Conservation (phyloP, 1,140 invertebrate genomes). For the Liolophura sinensis region DNA sequence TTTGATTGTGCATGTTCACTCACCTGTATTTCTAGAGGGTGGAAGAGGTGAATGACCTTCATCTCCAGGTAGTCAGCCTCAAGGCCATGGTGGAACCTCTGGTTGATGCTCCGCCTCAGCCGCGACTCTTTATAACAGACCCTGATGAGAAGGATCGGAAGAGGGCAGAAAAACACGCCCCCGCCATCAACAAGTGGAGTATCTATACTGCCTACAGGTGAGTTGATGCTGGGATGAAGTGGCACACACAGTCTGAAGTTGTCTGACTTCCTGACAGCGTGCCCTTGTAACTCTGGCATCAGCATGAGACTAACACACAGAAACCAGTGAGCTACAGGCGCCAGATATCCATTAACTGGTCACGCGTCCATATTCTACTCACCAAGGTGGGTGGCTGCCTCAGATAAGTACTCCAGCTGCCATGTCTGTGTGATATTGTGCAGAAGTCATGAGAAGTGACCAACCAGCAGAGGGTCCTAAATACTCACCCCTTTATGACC, state of each 20-base stretch:
- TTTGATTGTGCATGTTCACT: too few relatives aligned
- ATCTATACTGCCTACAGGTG: constrained; percentile 52
- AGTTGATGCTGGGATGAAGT: neutral
- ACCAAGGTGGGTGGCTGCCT: too few relatives aligned
- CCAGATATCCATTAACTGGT: too few relatives aligned
- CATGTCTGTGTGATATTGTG: too few relatives aligned
- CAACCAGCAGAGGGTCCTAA: too few relatives aligned
- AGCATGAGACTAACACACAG: too few relatives aligned
- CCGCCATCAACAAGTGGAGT: constrained; percentile 45
- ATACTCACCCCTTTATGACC: too few relatives aligned
- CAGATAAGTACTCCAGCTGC: too few relatives aligned
- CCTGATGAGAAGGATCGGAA: constrained; percentile 15
- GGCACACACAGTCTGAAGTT: too few relatives aligned
- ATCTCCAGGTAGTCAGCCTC: constrained; percentile 42
- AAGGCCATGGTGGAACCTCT: constrained; percentile 38
- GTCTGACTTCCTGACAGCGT: neutral
- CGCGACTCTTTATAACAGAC: constrained; percentile 42
- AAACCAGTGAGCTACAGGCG: too few relatives aligned
- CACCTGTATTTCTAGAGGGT: constrained; percentile 26
- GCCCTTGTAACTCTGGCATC: neutral
- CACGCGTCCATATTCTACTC: too few relatives aligned
- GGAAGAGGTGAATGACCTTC: constrained; percentile 43
- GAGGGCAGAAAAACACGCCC: constrained; percentile 19
- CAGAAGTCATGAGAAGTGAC: too few relatives aligned
- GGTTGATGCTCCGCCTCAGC: constrained; percentile 21